Percentiles rank a stretch among this genome's conserved stretches.
phyloP scores from a whole-genome alignment of 2,888 invertebrate genomes.

The Erebia epiphron region DNA sequence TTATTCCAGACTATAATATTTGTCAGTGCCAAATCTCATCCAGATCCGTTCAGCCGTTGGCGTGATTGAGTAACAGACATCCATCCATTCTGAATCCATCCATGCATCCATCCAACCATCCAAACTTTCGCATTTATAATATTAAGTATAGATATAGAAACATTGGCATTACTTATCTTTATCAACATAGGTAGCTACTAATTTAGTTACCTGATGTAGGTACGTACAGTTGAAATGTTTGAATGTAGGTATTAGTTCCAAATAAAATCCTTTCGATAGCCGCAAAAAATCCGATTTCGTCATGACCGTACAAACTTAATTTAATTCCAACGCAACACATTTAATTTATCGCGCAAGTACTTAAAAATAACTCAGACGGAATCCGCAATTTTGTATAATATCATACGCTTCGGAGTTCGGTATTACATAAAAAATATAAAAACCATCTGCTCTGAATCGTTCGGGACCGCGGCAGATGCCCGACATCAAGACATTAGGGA shows the following conservation, averaged over 20 bases:
- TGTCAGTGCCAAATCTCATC: too few relatives aligned
- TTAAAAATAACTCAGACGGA: slow-evolving; percentile 37
- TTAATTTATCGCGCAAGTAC: slow-evolving; percentile 32
- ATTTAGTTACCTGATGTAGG: too few relatives aligned
- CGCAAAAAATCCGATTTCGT: slow-evolving; percentile 17
- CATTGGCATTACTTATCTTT: too few relatives aligned
- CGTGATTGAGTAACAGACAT: too few relatives aligned
- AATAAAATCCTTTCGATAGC: not conserved
- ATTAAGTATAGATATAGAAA: too few relatives aligned
- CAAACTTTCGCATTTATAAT: too few relatives aligned
- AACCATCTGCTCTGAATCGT: slow-evolving; percentile 64
- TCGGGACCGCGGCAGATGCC: slow-evolving; percentile 67
- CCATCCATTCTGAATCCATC: too few relatives aligned
- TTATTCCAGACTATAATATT: too few relatives aligned
- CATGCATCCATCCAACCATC: too few relatives aligned
- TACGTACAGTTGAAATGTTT: not conserved
- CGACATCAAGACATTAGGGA: slow-evolving; percentile 76
- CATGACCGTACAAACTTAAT: slow-evolving; percentile 14
- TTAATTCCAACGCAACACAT: slow-evolving; percentile 23
- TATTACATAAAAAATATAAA: slow-evolving; percentile 61
- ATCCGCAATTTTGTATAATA: slow-evolving; percentile 52
- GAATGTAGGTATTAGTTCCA: not conserved
- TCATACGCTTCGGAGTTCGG: slow-evolving; percentile 49
- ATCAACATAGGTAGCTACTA: too few relatives aligned
- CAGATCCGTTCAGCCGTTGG: too few relatives aligned